A percentile compares a stretch with the other conserved stretches of the same genome.
These are phyloP conservation scores for Trochalopteron elliotii DNA, from an alignment of 2,113 vertebrate species.

Conservation along the genomic window DNA sequence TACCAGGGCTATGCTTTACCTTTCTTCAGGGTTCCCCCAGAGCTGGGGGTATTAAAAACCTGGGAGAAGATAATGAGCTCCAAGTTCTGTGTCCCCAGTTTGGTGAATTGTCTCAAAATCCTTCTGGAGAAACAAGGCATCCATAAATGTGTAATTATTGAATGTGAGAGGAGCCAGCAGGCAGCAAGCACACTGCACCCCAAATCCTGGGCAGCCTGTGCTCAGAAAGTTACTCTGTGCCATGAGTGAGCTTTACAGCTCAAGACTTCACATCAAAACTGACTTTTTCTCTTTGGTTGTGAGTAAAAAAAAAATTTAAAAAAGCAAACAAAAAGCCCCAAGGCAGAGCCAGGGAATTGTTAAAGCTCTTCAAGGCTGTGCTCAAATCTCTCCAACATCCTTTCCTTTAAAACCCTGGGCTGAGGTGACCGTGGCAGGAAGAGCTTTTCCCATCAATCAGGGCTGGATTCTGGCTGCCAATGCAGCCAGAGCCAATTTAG, in stretches of 20 bases:
- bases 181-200: neutral
- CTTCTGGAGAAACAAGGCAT: no score
- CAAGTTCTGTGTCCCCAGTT: no score
- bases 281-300: neutral
- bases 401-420: neutral
- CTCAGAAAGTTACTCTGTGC: neutral
- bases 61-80: rapidly evolving
- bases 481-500: neutral
- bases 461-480: neutral
- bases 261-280: neutral
- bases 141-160: neutral
- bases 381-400: neutral
- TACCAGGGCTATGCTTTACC: no score
- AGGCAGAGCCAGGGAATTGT: neutral
- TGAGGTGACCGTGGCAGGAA: neutral
- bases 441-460: neutral
- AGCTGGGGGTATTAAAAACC: neutral
- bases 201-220: neutral
- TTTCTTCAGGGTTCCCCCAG: neutral
- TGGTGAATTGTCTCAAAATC: neutral
- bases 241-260: neutral
- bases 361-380: neutral
- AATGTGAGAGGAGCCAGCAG: neutral
- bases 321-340: neutral
- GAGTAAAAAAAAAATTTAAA: neutral